Base-by-base conservation (phyloP, 1,140 invertebrate species). In the Bombus difficillimus region DNA sequence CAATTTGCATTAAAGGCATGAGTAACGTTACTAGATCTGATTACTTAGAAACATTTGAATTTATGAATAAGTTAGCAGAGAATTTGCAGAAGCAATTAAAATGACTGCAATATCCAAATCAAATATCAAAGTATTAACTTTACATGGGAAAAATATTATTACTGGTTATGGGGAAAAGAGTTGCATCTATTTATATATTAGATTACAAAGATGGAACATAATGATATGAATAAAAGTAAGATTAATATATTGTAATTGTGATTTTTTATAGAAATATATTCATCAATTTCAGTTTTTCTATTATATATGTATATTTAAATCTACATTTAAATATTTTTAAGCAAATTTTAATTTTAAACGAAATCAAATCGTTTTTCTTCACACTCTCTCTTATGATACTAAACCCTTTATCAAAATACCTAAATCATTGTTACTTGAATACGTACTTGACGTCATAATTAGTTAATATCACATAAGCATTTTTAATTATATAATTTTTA, bases 1-100 rank as follows among this genome's bases (percentile, higher is more conserved):
- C 99, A 59, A 99, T 99, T 94, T 99, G 99, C 94, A 98, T 99
- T 88, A 99, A 99, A 95, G 98, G 99, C 85, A 97, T 98, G 96
- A 97, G 95, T 81, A 97, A 97, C 92, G 98, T 99, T 0, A 96
- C 97, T 84, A 96, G 98, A 86, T 94, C 96, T 47, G 99, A 99
- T 95, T 99, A 99, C 94, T 96, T 99, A 92, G 99, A 99, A 95
- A 99, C 99, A 0, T 99, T 99, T 94, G 98, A 99, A 93, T 99
- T 99, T 93, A 97, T 99, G 95, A 97, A 99, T 93, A 99, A 99
- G 93, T 94, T 99, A 73, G 98, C 98, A 74, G 98, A 99, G 90
- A 99, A 99, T 95, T 96, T 99, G 86, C 96, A 97, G 84, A 97
- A 97, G 4, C 64, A 83, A 22, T 25, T 90, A 4, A 66, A 83